Evolutionary conservation across 2,113 vertebrate species (phyloP).

Genomic region (Thunnus maccoyii): DNA sequence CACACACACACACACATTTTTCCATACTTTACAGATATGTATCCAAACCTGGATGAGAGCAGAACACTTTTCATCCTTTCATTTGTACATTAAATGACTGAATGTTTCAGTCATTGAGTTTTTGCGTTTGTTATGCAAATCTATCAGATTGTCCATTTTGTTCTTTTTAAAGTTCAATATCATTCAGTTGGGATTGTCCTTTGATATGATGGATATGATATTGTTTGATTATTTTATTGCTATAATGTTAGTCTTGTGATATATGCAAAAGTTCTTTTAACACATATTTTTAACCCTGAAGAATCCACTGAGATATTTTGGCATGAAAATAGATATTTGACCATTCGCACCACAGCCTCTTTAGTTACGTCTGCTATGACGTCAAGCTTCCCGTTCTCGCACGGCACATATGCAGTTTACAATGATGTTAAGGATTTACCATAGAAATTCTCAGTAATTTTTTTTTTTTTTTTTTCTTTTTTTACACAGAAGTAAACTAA

Average conservation of each 20-base stretch:
- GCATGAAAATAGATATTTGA: no score
- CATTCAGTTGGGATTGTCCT: neutral
- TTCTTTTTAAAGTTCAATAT: neutral
- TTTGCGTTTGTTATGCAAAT: neutral
- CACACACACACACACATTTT: slow-evolving; percentile 1
- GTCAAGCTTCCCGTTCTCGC: no score
- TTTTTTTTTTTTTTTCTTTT: no score
- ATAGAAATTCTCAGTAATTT: no score
- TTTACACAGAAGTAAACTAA: no score
- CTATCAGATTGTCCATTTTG: neutral
- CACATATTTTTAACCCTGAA: no score
- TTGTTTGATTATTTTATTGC: slow-evolving; percentile 14
- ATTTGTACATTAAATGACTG: neutral
- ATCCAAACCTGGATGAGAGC: slow-evolving; percentile 4
- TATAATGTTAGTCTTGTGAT: neutral
- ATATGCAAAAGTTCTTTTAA: no score
- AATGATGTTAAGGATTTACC: no score
- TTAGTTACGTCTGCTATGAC: no score
- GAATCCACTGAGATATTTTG: no score
- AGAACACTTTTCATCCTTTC: slow-evolving; percentile 6
- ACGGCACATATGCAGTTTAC: no score
- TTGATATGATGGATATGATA: neutral
- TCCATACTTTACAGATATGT: slow-evolving; percentile 30
- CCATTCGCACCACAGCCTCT: no score
- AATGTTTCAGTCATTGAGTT: neutral